These are phyloP conservation scores for Falcunculus frontatus DNA, from an alignment of 2,113 vertebrate genomes.

Conservation along the genomic window DNA sequence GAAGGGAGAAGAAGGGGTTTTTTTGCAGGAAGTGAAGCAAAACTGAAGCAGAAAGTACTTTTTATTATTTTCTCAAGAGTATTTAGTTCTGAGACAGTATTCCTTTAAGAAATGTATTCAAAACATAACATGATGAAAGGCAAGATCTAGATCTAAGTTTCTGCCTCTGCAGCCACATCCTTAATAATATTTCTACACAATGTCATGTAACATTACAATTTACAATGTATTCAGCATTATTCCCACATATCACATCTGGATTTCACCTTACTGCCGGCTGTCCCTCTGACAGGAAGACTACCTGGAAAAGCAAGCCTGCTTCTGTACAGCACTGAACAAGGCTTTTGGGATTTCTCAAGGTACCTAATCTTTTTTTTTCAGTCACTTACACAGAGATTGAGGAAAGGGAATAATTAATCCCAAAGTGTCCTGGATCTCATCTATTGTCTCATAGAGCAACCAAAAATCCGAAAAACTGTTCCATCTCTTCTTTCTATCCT, in stretches of 20 bases:
- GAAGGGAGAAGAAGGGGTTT: neutral
- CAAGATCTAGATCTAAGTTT: neutral
- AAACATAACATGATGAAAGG: neutral
- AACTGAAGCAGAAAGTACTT: neutral
- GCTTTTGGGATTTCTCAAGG: neutral
- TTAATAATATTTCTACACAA: neutral
- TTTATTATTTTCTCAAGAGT: neutral
- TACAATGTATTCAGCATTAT: neutral
- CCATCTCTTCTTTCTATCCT: neutral
- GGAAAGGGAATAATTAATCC: neutral
- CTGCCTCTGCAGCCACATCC: neutral
- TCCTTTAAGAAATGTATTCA: neutral
- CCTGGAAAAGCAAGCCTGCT: neutral
- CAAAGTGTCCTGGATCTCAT: neutral
- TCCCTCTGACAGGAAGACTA: neutral
- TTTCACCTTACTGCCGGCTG: neutral
- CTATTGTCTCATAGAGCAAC: neutral
- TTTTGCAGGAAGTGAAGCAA: neutral
- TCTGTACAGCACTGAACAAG: neutral
- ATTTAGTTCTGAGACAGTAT: neutral
- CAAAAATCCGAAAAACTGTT: neutral
- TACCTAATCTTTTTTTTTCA: neutral
- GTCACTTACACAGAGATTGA: neutral
- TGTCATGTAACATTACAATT: neutral
- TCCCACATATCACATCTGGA: neutral